phyloP scores from a whole-genome alignment of 2,888 invertebrate species.

The Ichneumoninae sp. region DNA sequence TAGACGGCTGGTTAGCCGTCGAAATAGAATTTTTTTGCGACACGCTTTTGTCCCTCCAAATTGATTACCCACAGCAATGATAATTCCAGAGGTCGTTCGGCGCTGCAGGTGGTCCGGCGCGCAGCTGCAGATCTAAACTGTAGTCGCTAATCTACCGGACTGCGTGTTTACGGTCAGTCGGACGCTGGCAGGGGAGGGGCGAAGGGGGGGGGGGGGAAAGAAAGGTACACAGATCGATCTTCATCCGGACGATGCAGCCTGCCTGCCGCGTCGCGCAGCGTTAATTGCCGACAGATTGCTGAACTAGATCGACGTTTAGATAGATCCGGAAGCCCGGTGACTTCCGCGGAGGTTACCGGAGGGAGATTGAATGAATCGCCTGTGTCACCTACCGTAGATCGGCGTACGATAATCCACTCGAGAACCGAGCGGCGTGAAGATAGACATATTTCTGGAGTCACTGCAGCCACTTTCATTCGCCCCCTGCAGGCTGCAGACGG shows the following conservation, averaged over 20 bases:
- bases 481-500: neutral
- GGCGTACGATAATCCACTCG: neutral
- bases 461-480: conserved; percentile 30
- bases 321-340: conserved; percentile 42
- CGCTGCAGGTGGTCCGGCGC: conserved; percentile 53
- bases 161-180: conserved; percentile 7
- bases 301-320: conserved; percentile 56
- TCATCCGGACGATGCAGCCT: conserved; percentile 32
- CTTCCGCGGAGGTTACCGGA: neutral
- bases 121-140: neutral
- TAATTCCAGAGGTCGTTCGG: conserved; percentile 42
- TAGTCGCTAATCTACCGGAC: conserved; percentile 23
- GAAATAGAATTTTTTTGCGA: conserved; percentile 34
- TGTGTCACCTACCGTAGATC: neutral
- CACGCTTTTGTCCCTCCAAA: conserved; percentile 29
- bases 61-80: conserved; percentile 51
- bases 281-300: conserved; percentile 63
- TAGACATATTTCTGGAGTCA: conserved; percentile 38
- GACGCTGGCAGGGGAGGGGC: neutral
- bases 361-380: conserved; percentile 23
- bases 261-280: neutral
- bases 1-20: conserved; percentile 27
- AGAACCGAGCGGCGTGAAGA: neutral
- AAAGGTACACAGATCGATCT: conserved; percentile 36
- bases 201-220: neutral